Evolutionary conservation across 2,797 vertebrate species (phyloP).

Genomic region (Semaprochilodus insignis): DNA sequence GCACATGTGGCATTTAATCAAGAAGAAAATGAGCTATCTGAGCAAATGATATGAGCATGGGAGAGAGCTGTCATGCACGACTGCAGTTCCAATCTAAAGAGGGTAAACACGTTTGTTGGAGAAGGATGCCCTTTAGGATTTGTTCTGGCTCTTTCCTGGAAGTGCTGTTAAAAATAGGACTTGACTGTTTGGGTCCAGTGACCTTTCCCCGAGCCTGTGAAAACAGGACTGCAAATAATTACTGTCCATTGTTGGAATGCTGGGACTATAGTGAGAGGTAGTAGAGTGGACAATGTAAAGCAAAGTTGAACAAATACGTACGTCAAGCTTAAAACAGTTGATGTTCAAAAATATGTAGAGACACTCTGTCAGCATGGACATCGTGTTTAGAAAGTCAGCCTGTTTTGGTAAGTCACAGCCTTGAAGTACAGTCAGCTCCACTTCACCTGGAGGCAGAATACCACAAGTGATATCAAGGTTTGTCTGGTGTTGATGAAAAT

Average conservation of each 20-base stretch:
- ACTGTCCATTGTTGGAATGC: background rate
- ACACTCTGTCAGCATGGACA: background rate
- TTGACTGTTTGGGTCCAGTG: constrained; percentile 18
- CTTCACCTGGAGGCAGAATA: background rate
- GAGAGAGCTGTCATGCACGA: background rate
- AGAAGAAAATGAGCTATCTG: constrained; percentile 1
- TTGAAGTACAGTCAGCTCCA: background rate
- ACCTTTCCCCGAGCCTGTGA: constrained; percentile 27
- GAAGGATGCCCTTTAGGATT: constrained; percentile 16
- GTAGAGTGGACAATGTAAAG: background rate
- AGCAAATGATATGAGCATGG: background rate
- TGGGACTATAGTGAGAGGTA: background rate
- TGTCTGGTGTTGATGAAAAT: background rate
- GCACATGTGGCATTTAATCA: constrained; percentile 3
- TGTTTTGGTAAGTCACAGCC: background rate
- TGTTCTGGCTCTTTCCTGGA: constrained; percentile 9
- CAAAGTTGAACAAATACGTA: background rate
- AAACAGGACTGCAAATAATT: constrained; percentile 12
- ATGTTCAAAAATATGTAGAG: background rate
- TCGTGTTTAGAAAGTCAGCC: too few species aligned
- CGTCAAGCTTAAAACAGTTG: too few species aligned
- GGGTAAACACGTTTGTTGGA: constrained; percentile 10
- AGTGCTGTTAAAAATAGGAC: constrained; percentile 24
- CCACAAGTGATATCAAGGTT: background rate
- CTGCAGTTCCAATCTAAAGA: constrained; percentile 1